Conservation (phyloP, 2,888 invertebrate species). For the Agrochola lychnidis region DNA sequence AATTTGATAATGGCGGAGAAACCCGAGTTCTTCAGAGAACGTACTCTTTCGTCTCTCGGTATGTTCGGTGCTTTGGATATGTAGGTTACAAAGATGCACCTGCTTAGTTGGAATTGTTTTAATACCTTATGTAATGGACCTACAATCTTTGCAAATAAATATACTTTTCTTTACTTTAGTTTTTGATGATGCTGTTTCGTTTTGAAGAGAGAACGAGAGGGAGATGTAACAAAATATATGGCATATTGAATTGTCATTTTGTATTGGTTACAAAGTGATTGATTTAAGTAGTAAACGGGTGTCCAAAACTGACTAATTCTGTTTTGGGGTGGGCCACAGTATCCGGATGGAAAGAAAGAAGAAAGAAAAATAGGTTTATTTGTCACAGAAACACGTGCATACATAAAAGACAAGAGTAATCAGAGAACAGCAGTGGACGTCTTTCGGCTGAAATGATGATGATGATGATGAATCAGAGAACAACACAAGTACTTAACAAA, state of each 20-base stretch:
- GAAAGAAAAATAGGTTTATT: too few species aligned
- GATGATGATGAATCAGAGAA: too few species aligned
- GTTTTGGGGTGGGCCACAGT: neutral
- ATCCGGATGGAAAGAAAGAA: too few species aligned
- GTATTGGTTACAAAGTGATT: neutral
- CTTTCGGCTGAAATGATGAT: too few species aligned
- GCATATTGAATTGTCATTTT: neutral
- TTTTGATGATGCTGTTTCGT: neutral
- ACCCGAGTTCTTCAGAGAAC: conserved; percentile 20
- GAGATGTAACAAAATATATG: neutral
- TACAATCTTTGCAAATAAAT: too few species aligned
- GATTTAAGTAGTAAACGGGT: neutral
- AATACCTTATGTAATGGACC: too few species aligned
- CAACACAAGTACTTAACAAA: too few species aligned
- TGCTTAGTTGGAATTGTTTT: neutral
- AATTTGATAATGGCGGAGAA: conserved; percentile 43
- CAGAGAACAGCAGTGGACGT: too few species aligned
- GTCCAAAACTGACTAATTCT: neutral
- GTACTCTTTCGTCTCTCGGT: conserved; percentile 3
- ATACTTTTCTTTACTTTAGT: too few species aligned
- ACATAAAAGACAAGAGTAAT: too few species aligned
- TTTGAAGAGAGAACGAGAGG: too few species aligned
- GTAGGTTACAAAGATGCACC: neutral
- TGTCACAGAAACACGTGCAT: too few species aligned
- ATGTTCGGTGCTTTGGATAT: neutral